phyloP scores from a whole-genome alignment of 2,888 invertebrate species.

The Dynastes hyllus region DNA sequence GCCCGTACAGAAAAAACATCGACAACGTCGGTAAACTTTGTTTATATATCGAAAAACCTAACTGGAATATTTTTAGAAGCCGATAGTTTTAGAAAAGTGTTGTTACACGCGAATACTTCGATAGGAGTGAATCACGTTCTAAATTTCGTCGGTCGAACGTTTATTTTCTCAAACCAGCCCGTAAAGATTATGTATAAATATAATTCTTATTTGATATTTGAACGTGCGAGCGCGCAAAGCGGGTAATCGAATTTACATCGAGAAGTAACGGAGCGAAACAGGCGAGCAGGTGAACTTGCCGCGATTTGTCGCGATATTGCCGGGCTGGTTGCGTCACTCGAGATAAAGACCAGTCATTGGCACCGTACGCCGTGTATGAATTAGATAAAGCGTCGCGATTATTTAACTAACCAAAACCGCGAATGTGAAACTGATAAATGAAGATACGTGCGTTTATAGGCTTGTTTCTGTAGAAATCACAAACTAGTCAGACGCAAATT shows the following conservation, averaged over 20 bases:
- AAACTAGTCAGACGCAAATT: too few relatives aligned
- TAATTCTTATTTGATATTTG: slow-evolving; percentile 9
- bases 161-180: background rate
- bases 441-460: too few relatives aligned
- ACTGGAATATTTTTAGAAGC: background rate
- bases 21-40: background rate
- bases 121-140: slow-evolving; percentile 17
- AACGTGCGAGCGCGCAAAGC: background rate
- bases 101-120: slow-evolving; percentile 1
- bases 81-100: slow-evolving; percentile 12
- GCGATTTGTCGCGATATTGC: background rate
- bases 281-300: background rate
- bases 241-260: too few relatives aligned
- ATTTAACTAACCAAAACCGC: background rate
- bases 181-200: slow-evolving; percentile 15
- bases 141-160: slow-evolving; percentile 10
- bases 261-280: too few relatives aligned
- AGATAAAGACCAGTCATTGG: slow-evolving; percentile 1
- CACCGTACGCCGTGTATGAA: background rate
- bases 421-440: background rate
- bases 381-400: slow-evolving; percentile 14
- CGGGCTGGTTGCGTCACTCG: background rate
- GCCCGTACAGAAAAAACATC: background rate
- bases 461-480: too few relatives aligned
- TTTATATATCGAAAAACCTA: background rate